Evolutionary conservation across 2,797 vertebrate genomes (phyloP).

Genomic region (Squalus acanthias): DNA sequence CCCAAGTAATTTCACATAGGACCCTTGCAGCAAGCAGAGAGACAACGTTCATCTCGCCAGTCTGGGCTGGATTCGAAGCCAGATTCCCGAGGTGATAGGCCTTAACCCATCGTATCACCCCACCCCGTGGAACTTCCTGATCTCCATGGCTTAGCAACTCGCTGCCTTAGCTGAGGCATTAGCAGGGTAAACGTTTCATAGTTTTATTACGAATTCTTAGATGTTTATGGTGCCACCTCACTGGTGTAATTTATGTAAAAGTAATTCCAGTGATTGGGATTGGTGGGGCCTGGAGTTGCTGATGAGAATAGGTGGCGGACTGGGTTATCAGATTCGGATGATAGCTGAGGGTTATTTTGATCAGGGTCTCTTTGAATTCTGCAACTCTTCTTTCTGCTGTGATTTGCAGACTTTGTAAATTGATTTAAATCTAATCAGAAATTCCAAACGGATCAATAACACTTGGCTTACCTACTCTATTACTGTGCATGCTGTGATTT

Average conservation of each 20-base stretch:
- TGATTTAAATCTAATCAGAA: background rate
- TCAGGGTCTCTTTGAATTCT: background rate
- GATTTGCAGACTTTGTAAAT: background rate
- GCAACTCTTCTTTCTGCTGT: background rate
- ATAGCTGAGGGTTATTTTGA: background rate
- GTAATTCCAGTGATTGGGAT: background rate
- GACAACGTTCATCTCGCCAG: background rate
- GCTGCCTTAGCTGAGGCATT: background rate
- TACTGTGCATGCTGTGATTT: slow-evolving; percentile 8
- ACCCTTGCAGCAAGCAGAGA: background rate
- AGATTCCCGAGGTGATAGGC: background rate
- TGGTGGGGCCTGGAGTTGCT: background rate
- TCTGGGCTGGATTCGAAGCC: background rate
- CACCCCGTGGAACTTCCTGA: background rate
- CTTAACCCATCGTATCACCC: background rate
- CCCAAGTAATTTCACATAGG: too few relatives aligned
- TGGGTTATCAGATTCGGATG: background rate
- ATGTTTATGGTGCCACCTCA: background rate
- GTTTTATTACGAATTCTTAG: background rate
- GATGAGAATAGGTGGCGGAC: background rate
- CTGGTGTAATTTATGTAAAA: background rate
- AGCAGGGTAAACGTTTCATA: background rate
- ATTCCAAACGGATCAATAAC: background rate
- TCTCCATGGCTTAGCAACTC: background rate
- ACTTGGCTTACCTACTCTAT: slow-evolving; percentile 32